These are phyloP conservation scores for Mamestra brassicae DNA, from an alignment of 2,888 invertebrate genomes.

Conservation along the genomic window DNA sequence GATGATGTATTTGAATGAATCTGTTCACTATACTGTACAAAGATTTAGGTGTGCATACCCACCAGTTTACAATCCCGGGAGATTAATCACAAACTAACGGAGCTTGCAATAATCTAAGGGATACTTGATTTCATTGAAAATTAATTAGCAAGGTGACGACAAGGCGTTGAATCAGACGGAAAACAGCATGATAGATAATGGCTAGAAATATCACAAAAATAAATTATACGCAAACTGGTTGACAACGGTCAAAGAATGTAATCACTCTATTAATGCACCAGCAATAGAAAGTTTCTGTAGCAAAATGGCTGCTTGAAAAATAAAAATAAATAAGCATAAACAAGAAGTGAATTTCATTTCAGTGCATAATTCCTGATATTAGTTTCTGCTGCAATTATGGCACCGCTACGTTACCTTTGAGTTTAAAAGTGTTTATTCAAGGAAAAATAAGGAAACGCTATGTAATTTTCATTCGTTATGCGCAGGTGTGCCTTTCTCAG, in stretches of 20 bases:
- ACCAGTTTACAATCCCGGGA: too few relatives aligned
- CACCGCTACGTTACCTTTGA: neutral
- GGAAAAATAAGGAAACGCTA: neutral
- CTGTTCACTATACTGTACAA: too few relatives aligned
- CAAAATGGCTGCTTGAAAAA: neutral
- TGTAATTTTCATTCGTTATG: neutral
- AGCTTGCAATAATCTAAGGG: neutral
- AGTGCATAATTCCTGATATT: neutral
- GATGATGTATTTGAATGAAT: too few relatives aligned
- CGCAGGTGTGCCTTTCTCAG: neutral
- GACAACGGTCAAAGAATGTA: neutral
- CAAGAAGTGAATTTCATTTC: neutral
- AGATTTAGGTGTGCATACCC: too few relatives aligned
- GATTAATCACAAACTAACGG: too few relatives aligned
- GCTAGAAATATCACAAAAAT: neutral
- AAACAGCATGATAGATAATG: neutral
- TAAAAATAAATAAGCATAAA: neutral
- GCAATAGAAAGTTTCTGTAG: neutral
- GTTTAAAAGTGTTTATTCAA: neutral
- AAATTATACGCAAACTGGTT: neutral
- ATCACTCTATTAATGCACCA: neutral
- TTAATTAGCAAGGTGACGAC: neutral
- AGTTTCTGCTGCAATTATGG: neutral
- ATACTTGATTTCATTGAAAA: neutral
- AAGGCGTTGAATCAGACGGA: neutral